Percentiles rank a stretch among this genome's conserved stretches.
phyloP scores from a whole-genome alignment of 2,797 vertebrate genomes.

The Lemur catta region DNA sequence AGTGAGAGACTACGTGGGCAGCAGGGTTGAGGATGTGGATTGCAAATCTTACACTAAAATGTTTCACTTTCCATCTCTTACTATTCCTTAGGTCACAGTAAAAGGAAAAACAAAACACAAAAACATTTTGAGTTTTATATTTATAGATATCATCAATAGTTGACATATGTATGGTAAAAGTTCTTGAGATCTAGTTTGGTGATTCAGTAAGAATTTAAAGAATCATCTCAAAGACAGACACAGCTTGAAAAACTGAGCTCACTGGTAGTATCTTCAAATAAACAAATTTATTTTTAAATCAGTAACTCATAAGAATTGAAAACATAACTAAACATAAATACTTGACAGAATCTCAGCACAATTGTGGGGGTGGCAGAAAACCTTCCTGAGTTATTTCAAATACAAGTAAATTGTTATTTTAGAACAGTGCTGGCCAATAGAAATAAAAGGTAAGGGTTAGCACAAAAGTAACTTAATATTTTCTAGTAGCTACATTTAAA shows the following conservation, averaged over 20 bases:
- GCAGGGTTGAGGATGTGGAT: background rate
- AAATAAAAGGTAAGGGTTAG: background rate
- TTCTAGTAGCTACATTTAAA: background rate
- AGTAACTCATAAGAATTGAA: constrained; percentile 5
- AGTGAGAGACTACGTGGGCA: background rate
- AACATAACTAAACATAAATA: background rate
- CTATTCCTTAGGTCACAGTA: background rate
- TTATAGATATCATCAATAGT: background rate
- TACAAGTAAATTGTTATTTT: background rate
- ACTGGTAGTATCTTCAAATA: background rate
- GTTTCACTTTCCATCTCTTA: background rate
- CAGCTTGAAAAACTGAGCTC: background rate
- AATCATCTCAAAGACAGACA: constrained; percentile 18
- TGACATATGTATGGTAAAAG: background rate
- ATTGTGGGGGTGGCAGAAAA: background rate
- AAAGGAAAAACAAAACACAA: background rate
- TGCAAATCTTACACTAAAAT: background rate
- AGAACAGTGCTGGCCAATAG: background rate
- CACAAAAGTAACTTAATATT: background rate
- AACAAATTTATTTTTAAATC: constrained; percentile 5
- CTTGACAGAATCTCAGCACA: background rate
- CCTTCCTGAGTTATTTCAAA: background rate
- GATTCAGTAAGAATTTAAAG: background rate
- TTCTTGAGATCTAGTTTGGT: background rate
- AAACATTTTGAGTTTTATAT: background rate